Evolutionary conservation across 2,797 vertebrate genomes (phyloP), one percentile per base, ranked within the genome.

Genomic region (Prionace glauca): DNA sequence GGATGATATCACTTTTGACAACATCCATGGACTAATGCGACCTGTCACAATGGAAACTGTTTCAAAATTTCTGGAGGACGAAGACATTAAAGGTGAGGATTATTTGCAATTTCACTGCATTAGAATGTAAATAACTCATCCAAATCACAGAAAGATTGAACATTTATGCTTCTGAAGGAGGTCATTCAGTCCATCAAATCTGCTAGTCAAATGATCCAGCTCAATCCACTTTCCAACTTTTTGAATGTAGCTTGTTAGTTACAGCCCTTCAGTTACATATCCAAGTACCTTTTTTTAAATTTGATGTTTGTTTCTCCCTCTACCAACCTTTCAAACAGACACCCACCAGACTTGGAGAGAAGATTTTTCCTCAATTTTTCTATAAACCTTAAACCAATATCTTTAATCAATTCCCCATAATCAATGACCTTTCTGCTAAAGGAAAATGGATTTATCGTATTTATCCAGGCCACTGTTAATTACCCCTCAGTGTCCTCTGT

Each of bases 1-100:
- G 96, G 98, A 98, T 41, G 97, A 98, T 0, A 96, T 99, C 96
- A 98, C 98, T 0, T 95, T 99, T 0, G 98, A 98, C 96, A 98
- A 98, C 96, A 97, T 99, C 96, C 97, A 96, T 0, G 69, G 41
- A 56, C 93, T 94, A 3, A 5, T 32, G 26, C 62, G 3, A 92
- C 32, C 22, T 56, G 26, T 26, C 14, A 11, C 22, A 32, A 69
- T 41, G 26, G 93, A 45, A 67, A 56, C 86, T 0, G 0, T 95
- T 0, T 56, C 96, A 0, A 92, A 92, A 16, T 67, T 0, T 0
- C 95, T 96, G 93, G 96, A 97, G 91, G 97, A 97, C 62, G 96
- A 97, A 20, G 3, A 96, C 12, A 95, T 97, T 86, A 96, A 97
- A 95, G 97, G 98, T 97, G 95, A 97, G 97, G 95, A 81, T 24